Evolutionary conservation across 1,140 invertebrate genomes (phyloP).

Genomic region (Halesus radiatus): DNA sequence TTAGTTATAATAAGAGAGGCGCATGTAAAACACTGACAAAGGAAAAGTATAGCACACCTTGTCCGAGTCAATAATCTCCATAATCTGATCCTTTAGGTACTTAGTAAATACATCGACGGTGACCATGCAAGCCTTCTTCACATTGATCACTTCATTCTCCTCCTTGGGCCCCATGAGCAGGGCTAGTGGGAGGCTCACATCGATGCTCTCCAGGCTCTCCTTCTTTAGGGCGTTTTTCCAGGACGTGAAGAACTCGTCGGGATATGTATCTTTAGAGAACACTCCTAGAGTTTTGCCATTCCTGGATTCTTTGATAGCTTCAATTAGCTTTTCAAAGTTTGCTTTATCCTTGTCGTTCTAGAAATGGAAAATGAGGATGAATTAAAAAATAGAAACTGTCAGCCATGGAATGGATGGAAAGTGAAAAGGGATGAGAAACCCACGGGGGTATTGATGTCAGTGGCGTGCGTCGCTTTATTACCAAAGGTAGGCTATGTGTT

Average conservation of each 20-base stretch:
- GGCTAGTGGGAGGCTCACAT: constrained; percentile 88
- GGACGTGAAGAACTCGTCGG: constrained; percentile 91
- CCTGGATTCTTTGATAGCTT: constrained; percentile 89
- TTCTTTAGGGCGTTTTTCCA: constrained; percentile 87
- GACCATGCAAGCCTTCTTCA: constrained; percentile 94
- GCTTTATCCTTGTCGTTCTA: constrained; percentile 95
- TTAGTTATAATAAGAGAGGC: too few relatives aligned
- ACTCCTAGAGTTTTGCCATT: constrained; percentile 93
- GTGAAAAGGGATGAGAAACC: too few relatives aligned
- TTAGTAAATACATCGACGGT: constrained; percentile 97
- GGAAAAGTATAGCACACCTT: constrained; percentile 73
- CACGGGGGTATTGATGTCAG: too few relatives aligned
- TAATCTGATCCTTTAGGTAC: constrained; percentile 97
- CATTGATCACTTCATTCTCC: constrained; percentile 90
- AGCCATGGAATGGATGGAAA: too few relatives aligned
- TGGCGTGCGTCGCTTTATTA: too few relatives aligned
- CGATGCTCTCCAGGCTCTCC: constrained; percentile 88
- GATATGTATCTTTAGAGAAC: constrained; percentile 95
- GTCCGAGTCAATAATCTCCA: constrained; percentile 98
- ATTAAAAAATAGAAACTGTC: too few relatives aligned
- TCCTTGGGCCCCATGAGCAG: constrained; percentile 96
- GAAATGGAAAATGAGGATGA: constrained; percentile 58
- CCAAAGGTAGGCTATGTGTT: too few relatives aligned
- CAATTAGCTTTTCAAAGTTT: constrained; percentile 92
- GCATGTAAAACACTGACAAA: background rate